Conservation (phyloP, 2,797 vertebrate species). For the Momotus momota region DNA sequence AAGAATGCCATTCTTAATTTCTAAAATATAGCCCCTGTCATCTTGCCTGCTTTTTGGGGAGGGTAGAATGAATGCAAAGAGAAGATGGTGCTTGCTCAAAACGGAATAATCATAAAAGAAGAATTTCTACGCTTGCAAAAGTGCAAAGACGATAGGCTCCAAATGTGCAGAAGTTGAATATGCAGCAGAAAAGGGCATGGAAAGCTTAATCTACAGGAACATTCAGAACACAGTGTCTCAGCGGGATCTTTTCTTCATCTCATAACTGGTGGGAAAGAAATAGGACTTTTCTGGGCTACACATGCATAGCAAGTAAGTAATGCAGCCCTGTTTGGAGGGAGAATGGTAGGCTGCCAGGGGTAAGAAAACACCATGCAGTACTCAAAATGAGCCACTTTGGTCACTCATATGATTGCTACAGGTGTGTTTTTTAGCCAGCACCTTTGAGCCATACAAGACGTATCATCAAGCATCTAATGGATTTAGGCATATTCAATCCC, state of each 20-base stretch:
- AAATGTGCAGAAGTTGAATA: neutral
- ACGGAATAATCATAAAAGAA: neutral
- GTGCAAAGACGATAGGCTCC: rapidly evolving
- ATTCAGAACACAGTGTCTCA: neutral
- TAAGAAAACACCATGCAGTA: neutral
- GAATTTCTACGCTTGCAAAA: neutral
- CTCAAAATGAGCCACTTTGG: neutral
- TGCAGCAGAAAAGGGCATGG: neutral
- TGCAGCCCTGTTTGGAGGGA: neutral
- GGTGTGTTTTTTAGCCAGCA: neutral
- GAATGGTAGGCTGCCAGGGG: neutral
- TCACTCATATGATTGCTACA: neutral
- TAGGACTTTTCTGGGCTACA: neutral
- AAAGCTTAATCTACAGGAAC: neutral
- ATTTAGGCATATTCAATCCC: neutral
- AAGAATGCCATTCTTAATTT: neutral
- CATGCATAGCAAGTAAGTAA: neutral
- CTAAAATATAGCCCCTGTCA: neutral
- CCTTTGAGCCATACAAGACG: neutral
- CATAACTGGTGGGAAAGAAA: neutral
- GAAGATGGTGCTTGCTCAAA: neutral
- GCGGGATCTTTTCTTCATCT: neutral
- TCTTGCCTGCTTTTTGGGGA: neutral
- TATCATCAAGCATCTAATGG: neutral
- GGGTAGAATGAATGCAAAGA: neutral